phyloP scores from a whole-genome alignment of 2,797 vertebrate genomes.

The Sardinella longiceps region DNA sequence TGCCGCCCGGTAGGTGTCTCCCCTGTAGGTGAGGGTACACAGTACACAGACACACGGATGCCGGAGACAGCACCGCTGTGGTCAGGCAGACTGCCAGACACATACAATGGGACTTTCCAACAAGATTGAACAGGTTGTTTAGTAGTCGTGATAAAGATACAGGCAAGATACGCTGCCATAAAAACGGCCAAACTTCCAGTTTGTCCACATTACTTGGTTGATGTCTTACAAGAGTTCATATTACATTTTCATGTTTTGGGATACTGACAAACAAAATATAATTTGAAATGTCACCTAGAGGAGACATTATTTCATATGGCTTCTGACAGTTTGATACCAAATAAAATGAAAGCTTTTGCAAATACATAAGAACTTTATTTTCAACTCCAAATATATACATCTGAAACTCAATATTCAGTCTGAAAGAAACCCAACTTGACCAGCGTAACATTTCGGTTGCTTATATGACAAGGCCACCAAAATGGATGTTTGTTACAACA shows the following conservation, averaged over 20 bases:
- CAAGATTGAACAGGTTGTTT: conserved; percentile 13
- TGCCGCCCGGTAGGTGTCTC: background rate
- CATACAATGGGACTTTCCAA: conserved; percentile 18
- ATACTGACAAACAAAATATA: too few species aligned
- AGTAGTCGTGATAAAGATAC: background rate
- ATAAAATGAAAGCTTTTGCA: background rate
- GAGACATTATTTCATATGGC: too few species aligned
- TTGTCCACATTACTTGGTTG: background rate
- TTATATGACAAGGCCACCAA: background rate
- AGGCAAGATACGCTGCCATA: background rate
- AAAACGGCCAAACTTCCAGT: background rate
- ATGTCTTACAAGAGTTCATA: background rate
- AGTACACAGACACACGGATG: background rate
- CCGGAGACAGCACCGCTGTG: background rate
- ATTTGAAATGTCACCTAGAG: too few species aligned
- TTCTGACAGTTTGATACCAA: too few species aligned
- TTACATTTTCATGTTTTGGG: too few species aligned
- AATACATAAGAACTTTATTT: background rate
- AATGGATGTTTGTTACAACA: background rate
- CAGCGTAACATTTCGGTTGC: too few species aligned
- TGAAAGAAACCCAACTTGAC: too few species aligned
- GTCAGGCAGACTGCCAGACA: background rate
- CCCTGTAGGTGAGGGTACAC: background rate
- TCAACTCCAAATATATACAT: too few species aligned
- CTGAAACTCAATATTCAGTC: too few species aligned